These are phyloP conservation scores for Mactra quadrangularis DNA, from an alignment of 1,140 invertebrate genomes.

Conservation along the genomic window DNA sequence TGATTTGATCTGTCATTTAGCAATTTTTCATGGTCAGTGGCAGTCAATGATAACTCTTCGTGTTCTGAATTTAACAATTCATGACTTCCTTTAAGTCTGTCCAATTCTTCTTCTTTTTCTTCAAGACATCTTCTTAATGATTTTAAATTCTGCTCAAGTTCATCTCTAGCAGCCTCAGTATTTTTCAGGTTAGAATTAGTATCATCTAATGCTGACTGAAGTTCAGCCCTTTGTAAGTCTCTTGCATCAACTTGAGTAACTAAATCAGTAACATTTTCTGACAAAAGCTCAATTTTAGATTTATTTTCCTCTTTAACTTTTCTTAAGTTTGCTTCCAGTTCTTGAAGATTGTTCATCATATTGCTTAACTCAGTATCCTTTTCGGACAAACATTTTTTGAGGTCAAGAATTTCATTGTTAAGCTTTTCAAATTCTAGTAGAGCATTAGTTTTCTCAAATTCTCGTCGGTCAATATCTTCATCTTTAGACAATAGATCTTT, in stretches of 20 bases:
- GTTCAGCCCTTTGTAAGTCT: conserved; percentile 36
- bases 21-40: conserved; percentile 24
- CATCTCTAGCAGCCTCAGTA: conserved; percentile 52
- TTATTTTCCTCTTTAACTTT: conserved; percentile 55
- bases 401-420: conserved; percentile 16
- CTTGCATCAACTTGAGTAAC: conserved; percentile 50
- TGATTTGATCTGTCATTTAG: conserved; percentile 11
- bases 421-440: conserved; percentile 46
- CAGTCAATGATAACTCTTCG: conserved; percentile 20
- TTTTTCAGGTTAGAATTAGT: conserved; percentile 44
- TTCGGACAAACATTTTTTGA: conserved; percentile 14
- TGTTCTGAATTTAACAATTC: neutral
- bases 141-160: conserved; percentile 43
- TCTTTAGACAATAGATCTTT: conserved; percentile 35
- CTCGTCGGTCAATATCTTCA: conserved; percentile 37
- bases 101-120: conserved; percentile 14
- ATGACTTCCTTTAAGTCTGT: neutral
- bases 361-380: conserved; percentile 58
- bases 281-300: conserved; percentile 48
- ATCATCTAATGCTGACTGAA: conserved; percentile 40
- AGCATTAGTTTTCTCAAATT: conserved; percentile 49
- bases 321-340: conserved; percentile 44
- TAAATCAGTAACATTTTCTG: conserved; percentile 51
- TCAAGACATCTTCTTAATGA: neutral
- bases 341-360: conserved; percentile 50